Conservation (phyloP, 2,113 vertebrate species). For the Verasper variegatus region DNA sequence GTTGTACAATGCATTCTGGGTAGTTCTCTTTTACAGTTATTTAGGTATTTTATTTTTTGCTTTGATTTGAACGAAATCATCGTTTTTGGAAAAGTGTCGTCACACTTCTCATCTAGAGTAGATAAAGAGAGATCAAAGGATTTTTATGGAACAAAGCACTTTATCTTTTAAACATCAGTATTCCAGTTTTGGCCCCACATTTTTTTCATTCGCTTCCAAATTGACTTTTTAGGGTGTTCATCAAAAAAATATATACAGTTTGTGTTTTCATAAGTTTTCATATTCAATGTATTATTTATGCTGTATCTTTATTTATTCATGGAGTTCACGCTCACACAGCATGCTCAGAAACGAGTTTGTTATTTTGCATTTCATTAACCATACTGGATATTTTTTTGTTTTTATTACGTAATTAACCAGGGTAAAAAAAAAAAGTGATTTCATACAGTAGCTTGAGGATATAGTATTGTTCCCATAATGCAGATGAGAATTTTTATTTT, state of each 20-base stretch:
- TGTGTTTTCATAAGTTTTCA: slow-evolving; percentile 51
- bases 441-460: slow-evolving; percentile 20
- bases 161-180: slow-evolving; percentile 81
- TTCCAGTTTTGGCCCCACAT: slow-evolving; percentile 59
- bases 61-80: slow-evolving; percentile 44
- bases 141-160: slow-evolving; percentile 80
- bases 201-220: slow-evolving; percentile 25
- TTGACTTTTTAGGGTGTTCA: slow-evolving; percentile 21
- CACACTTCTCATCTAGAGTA: slow-evolving; percentile 34
- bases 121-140: slow-evolving; percentile 47
- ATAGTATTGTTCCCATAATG: slow-evolving; percentile 35
- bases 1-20: slow-evolving; percentile 34
- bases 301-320: slow-evolving; percentile 82
- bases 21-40: slow-evolving; percentile 31
- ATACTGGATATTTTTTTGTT: slow-evolving; percentile 18
- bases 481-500: slow-evolving; percentile 55
- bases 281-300: slow-evolving; percentile 77
- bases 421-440: slow-evolving; percentile 13
- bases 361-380: slow-evolving; percentile 30
- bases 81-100: slow-evolving; percentile 34
- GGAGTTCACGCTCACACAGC: slow-evolving; percentile 51
- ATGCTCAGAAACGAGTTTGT: slow-evolving; percentile 48
- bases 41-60: slow-evolving; percentile 31
- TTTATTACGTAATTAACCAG: slow-evolving; percentile 22
- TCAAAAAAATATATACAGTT: slow-evolving; percentile 20